Evolutionary conservation across 2,113 vertebrate genomes (phyloP).

Genomic region (Aptenodytes patagonicus): DNA sequence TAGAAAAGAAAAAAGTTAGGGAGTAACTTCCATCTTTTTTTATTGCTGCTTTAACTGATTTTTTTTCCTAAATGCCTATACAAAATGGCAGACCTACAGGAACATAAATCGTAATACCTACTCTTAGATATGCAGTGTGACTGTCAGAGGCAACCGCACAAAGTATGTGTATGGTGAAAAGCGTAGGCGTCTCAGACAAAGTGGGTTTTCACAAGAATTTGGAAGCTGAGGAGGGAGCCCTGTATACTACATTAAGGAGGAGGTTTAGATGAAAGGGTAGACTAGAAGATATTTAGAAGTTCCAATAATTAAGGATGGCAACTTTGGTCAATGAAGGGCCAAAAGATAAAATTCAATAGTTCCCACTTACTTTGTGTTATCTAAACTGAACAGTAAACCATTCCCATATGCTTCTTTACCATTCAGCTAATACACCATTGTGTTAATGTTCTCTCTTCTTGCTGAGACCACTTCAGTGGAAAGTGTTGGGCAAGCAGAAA

Average conservation of each 20-base stretch:
- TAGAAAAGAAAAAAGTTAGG: background rate
- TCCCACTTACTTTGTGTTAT: background rate
- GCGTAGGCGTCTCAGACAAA: background rate
- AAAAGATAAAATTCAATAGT: background rate
- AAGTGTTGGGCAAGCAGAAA: background rate
- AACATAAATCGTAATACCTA: background rate
- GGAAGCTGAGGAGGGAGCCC: background rate
- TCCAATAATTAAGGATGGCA: background rate
- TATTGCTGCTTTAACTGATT: background rate
- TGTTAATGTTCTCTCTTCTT: background rate
- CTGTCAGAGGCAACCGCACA: background rate
- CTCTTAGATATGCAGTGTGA: background rate
- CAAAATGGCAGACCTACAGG: background rate
- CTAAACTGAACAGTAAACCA: background rate
- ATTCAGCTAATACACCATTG: background rate
- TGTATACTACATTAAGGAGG: rapidly evolving
- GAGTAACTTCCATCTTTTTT: background rate
- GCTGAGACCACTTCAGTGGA: background rate
- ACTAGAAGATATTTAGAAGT: background rate
- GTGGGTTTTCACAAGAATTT: background rate
- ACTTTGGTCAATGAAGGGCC: too few relatives aligned
- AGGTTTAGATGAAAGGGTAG: background rate
- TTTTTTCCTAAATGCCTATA: background rate
- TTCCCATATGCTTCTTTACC: background rate
- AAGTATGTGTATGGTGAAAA: rapidly evolving